Evolutionary conservation across 2,113 vertebrate species (phyloP).

Genomic region (Nothobranchius furzeri): DNA sequence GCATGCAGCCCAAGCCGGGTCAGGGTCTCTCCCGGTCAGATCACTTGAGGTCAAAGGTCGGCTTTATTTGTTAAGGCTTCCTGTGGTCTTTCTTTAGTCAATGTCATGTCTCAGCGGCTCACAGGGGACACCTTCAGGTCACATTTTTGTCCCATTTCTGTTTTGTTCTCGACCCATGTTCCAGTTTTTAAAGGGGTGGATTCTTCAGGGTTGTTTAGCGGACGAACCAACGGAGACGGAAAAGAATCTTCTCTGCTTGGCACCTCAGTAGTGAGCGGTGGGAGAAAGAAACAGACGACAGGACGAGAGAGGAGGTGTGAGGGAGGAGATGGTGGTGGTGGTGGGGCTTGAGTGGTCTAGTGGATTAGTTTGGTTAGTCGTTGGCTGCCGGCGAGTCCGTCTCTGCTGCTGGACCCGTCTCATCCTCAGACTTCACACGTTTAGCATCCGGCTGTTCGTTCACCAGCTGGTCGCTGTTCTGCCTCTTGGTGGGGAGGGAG

Average conservation of each 20-base stretch:
- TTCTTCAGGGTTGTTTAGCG: constrained; percentile 43
- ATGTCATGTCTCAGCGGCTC: constrained; percentile 46
- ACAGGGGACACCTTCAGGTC: constrained; percentile 32
- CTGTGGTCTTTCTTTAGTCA: constrained; percentile 77
- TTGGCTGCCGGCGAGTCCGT: constrained; percentile 80
- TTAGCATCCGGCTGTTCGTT: constrained; percentile 84
- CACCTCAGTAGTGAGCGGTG: constrained; percentile 79
- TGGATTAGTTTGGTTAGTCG: constrained; percentile 65
- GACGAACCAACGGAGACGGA: constrained; percentile 42
- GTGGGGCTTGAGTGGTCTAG: neutral
- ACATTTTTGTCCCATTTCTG: constrained; percentile 44
- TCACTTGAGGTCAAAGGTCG: constrained; percentile 51
- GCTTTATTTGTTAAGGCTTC: constrained; percentile 80
- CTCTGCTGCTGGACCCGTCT: constrained; percentile 79
- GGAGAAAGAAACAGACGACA: constrained; percentile 45
- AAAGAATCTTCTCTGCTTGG: constrained; percentile 84
- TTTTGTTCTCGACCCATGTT: constrained; percentile 62
- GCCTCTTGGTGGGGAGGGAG: constrained; percentile 92
- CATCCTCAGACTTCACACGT: constrained; percentile 84
- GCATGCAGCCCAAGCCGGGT: constrained; percentile 33
- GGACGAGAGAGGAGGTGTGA: constrained; percentile 9
- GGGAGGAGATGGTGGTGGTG: neutral
- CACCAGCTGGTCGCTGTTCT: constrained; percentile 81
- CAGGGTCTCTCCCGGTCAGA: constrained; percentile 4
- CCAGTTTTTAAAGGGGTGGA: constrained; percentile 73